These are phyloP conservation scores for Pithys albifrons DNA, from an alignment of 2,113 vertebrate species.

Conservation along the genomic window DNA sequence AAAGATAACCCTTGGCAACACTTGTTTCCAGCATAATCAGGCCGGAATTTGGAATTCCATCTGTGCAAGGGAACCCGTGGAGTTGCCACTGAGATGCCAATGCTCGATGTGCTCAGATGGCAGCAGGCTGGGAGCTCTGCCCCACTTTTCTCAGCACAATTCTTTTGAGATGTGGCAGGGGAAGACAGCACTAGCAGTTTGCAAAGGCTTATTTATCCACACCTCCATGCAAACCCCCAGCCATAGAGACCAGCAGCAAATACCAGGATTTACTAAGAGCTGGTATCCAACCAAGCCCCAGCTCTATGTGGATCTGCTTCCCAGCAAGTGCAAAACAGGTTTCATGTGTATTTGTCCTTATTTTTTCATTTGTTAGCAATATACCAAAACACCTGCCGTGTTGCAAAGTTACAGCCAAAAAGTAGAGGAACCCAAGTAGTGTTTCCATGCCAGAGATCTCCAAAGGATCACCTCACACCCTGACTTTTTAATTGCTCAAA, in stretches of 20 bases:
- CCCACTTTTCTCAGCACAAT: not conserved
- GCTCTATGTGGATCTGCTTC: not conserved
- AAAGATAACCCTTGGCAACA: constrained; percentile 5
- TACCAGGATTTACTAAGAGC: not conserved
- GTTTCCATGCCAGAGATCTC: not conserved
- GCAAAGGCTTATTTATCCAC: not conserved
- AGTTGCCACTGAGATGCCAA: accelerated
- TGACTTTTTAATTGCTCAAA: not conserved
- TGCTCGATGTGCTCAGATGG: accelerated
- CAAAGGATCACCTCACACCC: not conserved
- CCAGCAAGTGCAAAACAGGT: not conserved
- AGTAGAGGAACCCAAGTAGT: accelerated
- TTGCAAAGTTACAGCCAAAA: not conserved
- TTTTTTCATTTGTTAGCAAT: not conserved
- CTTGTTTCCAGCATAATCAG: not conserved
- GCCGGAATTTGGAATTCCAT: not conserved
- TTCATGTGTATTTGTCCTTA: not conserved
- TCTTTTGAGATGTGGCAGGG: not conserved
- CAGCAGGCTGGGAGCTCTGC: not conserved
- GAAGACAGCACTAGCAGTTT: not conserved
- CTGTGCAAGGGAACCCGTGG: not conserved
- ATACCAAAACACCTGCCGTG: accelerated
- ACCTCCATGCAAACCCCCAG: not conserved
- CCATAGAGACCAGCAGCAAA: not conserved
- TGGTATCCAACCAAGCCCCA: not conserved